Evolutionary conservation across 2,113 vertebrate genomes (phyloP), one percentile per base, ranked within the genome.

Genomic region (Antechinus stuartii): DNA sequence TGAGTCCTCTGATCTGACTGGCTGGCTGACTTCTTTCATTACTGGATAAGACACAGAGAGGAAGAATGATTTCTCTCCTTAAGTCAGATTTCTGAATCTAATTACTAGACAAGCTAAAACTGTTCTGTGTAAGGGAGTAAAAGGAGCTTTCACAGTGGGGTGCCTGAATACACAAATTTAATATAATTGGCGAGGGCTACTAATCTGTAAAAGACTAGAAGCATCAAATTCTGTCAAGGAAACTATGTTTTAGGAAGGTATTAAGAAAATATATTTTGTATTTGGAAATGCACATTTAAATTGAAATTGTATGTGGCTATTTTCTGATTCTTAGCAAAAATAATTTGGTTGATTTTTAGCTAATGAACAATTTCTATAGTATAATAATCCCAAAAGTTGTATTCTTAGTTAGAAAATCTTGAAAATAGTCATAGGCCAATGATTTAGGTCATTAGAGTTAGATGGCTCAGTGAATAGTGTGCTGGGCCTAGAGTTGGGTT

Each of bases 21-120:
- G 96, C 97, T 97, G 97, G 96, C 97, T 97, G 97, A 95, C 55
- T 97, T 97, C 54, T 92, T 94, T 98, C 96, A 57, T 95, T 91
- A 61, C 90, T 27, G 54, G 95, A 93, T 95, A 97, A 96, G 96
- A 95, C 76, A 90, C 91, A 68, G 92, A 93, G 96, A 96, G 50
- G n/a, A 53, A 95, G 23, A 26, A 47, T 42, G 93, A 93, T 94
- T 94, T 95, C 97, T 94, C 93, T 93, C 91, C 93, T 93, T 56
- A 24, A 95, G 84, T 97, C 95, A 84, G 92, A 96, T 97, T 91
- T 94, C 94, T 4, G 30, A 54, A 27, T 89, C 89, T 97, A 91
- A 57, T 96, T 30, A 95, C 54, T 93, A 90, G 49, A 96, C 55
- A 94, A 97, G 92, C 91, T 96, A 95, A 89, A 92, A 76, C 61